Percentiles rank a stretch among this genome's conserved stretches.
phyloP scores from a whole-genome alignment of 1,140 invertebrate species.

The Cotesia chilonis region DNA sequence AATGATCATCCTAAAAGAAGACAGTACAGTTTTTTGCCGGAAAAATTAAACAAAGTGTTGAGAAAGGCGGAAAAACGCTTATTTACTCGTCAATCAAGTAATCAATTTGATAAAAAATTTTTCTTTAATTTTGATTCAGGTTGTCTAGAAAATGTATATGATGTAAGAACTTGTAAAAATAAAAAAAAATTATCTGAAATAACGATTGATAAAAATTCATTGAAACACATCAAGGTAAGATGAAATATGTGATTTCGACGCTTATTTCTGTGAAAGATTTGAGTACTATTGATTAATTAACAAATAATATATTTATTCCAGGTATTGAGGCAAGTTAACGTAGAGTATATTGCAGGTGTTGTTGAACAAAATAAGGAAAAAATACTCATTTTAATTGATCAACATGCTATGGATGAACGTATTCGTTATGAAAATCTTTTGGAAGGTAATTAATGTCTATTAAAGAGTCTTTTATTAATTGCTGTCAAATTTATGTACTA shows the following conservation, averaged over 20 bases:
- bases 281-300: neutral
- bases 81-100: neutral
- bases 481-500: too few relatives aligned
- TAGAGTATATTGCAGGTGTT: conserved; percentile 57
- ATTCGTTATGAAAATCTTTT: conserved; percentile 62
- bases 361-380: conserved; percentile 47
- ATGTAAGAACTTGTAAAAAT: conserved; percentile 11
- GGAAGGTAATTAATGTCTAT: conserved; percentile 43
- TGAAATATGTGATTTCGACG: neutral
- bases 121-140: neutral
- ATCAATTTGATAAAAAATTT: neutral
- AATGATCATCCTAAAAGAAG: neutral
- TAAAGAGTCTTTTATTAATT: too few relatives aligned
- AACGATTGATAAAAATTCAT: conserved; percentile 16
- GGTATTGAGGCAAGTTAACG: conserved; percentile 60
- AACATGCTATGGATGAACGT: conserved; percentile 63
- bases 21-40: conserved; percentile 28
- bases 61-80: neutral
- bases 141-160: neutral
- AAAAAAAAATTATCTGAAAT: conserved; percentile 14
- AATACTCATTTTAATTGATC: conserved; percentile 59
- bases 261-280: neutral
- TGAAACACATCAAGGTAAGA: conserved; percentile 21
- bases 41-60: conserved; percentile 18
- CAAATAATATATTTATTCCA: conserved; percentile 36